Conservation (phyloP, 2,113 vertebrate species). For the Malurus cyaneus region DNA sequence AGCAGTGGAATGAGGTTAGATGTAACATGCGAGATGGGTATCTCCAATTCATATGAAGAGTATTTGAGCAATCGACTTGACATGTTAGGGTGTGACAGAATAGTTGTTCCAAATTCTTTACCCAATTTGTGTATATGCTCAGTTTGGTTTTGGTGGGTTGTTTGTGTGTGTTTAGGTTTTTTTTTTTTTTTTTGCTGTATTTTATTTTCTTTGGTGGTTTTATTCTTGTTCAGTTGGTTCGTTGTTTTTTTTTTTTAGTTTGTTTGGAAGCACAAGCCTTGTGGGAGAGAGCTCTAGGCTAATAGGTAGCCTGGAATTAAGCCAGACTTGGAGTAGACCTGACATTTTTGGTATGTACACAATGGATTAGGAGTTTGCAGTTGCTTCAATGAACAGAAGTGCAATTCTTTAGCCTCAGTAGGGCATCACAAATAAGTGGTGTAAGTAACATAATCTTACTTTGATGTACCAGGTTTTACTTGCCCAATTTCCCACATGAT, state of each 20-base stretch:
- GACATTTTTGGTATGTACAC: not conserved
- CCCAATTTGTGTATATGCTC: not conserved
- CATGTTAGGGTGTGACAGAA: not conserved
- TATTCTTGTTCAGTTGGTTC: not conserved
- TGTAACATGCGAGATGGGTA: not conserved
- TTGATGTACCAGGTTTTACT: conserved; percentile 5
- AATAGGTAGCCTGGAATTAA: not conserved
- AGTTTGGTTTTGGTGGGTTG: rapidly evolving
- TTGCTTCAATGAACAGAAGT: rapidly evolving
- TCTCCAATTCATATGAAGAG: not conserved
- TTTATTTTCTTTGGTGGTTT: not conserved
- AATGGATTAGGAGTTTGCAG: not conserved
- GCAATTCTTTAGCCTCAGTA: not conserved
- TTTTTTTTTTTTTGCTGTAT: not conserved
- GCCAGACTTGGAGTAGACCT: not conserved
- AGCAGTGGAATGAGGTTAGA: not conserved
- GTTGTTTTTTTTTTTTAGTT: not conserved
- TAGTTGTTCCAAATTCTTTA: not conserved
- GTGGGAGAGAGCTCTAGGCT: not conserved
- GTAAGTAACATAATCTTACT: not conserved
- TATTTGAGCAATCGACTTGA: not conserved
- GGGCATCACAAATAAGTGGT: not conserved
- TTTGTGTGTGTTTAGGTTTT: not conserved
- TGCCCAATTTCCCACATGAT: not conserved
- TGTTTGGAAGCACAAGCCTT: not conserved